Conservation (phyloP, 2,797 vertebrate species). For the Clamator glandarius region DNA sequence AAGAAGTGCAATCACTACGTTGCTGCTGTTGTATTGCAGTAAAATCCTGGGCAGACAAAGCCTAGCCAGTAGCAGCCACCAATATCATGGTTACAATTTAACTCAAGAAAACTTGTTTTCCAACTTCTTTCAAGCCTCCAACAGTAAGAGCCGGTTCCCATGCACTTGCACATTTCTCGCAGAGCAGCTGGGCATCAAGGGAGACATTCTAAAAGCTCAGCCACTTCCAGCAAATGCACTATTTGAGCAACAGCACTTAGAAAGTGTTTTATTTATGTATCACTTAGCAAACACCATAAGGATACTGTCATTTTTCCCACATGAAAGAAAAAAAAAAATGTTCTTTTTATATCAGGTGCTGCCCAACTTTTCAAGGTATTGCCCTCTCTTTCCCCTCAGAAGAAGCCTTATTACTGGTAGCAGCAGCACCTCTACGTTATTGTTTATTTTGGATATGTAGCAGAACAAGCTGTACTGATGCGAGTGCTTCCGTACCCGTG, state of each 20-base stretch:
- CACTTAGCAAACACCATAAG: not conserved
- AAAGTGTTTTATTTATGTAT: not conserved
- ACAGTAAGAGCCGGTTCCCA: not conserved
- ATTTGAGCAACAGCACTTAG: not conserved
- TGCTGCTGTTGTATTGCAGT: not conserved
- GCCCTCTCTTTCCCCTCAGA: not conserved
- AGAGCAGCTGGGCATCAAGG: not conserved
- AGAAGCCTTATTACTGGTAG: not conserved
- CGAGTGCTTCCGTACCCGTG: not conserved
- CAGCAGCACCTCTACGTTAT: not conserved
- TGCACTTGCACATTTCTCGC: fast-evolving
- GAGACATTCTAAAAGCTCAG: not conserved
- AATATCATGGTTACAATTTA: not conserved
- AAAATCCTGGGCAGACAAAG: not conserved
- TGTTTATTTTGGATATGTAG: not conserved
- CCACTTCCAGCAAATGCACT: not conserved
- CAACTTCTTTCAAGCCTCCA: not conserved
- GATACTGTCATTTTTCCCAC: not conserved
- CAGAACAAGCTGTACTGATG: conserved; percentile 1
- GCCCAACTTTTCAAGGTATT: not conserved
- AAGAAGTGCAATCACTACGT: fast-evolving
- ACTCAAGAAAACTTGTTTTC: conserved; percentile 30
- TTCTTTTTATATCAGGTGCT: not conserved
- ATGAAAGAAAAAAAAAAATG: not conserved
- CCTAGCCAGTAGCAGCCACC: not conserved